Conservation (phyloP, 2,113 vertebrate genomes). For the Gorilla gorilla region DNA sequence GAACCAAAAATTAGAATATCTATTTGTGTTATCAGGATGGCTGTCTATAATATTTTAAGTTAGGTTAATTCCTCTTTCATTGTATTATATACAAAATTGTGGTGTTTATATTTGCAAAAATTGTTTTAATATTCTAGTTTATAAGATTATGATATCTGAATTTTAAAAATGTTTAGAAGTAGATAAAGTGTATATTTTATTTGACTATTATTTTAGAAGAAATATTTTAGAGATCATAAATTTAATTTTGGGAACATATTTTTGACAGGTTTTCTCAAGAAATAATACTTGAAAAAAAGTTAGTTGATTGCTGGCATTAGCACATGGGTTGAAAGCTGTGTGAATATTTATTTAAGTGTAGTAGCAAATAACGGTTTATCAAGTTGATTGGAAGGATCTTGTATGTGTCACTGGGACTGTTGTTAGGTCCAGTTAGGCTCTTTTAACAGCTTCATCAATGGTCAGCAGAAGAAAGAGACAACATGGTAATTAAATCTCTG, state of each 20-base stretch:
- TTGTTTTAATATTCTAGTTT: not conserved
- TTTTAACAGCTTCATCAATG: slow-evolving; percentile 45
- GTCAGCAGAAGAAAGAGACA: slow-evolving; percentile 11
- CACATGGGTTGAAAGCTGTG: slow-evolving; percentile 31
- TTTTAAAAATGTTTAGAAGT: not conserved
- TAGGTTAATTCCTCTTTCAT: not conserved
- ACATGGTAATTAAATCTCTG: slow-evolving; percentile 41
- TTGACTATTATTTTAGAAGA: slow-evolving; percentile 27
- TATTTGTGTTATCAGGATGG: not conserved
- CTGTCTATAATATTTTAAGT: not conserved
- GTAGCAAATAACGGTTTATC: not conserved
- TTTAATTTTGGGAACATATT: slow-evolving; percentile 50
- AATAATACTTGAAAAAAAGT: slow-evolving; percentile 58
- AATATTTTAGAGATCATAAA: slow-evolving; percentile 8
- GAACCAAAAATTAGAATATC: not conserved
- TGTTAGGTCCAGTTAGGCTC: not conserved
- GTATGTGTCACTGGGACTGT: not conserved
- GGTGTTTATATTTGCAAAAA: not conserved
- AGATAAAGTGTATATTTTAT: not conserved
- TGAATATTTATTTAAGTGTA: slow-evolving; percentile 38
- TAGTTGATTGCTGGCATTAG: not conserved
- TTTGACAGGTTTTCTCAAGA: slow-evolving; percentile 52
- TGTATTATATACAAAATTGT: not conserved
- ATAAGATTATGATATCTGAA: not conserved
- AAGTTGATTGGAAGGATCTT: not conserved